Conservation (phyloP, 2,113 vertebrate species). For the Maccullochella peelii region DNA sequence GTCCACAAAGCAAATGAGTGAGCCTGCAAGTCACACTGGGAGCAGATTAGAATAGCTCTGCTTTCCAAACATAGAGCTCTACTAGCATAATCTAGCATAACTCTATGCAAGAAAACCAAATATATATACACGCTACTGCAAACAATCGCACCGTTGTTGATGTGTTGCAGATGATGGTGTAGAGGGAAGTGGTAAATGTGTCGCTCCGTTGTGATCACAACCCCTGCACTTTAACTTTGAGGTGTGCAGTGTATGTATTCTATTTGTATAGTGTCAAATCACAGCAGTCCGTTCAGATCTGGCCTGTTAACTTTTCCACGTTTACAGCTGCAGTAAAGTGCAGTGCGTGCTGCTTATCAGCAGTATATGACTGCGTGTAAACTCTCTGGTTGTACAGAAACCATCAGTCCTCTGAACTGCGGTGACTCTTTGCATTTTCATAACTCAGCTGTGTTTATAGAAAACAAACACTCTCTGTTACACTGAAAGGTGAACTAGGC, state of each 20-base stretch:
- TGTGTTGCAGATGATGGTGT: neutral
- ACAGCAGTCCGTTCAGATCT: neutral
- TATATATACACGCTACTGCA: neutral
- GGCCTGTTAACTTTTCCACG: constrained; percentile 13
- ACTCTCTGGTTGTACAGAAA: constrained; percentile 17
- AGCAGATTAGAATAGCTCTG: neutral
- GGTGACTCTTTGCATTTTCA: neutral
- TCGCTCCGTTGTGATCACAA: neutral
- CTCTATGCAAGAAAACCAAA: neutral
- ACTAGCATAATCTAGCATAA: neutral
- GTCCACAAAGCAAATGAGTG: constrained; percentile 3
- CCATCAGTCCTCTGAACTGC: neutral
- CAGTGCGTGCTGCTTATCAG: constrained; percentile 21
- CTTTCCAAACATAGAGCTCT: neutral
- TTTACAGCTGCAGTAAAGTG: constrained; percentile 56
- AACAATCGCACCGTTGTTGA: neutral
- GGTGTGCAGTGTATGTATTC: neutral
- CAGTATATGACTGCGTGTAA: constrained; percentile 21
- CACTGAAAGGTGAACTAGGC: neutral
- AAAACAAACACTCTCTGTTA: neutral
- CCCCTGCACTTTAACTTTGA: neutral
- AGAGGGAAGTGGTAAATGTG: neutral
- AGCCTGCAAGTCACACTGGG: neutral
- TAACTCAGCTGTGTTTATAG: neutral
- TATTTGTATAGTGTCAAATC: constrained; percentile 29